These are phyloP conservation scores for Trachops cirrhosus DNA, from an alignment of 2,797 vertebrate species.

Conservation along the genomic window DNA sequence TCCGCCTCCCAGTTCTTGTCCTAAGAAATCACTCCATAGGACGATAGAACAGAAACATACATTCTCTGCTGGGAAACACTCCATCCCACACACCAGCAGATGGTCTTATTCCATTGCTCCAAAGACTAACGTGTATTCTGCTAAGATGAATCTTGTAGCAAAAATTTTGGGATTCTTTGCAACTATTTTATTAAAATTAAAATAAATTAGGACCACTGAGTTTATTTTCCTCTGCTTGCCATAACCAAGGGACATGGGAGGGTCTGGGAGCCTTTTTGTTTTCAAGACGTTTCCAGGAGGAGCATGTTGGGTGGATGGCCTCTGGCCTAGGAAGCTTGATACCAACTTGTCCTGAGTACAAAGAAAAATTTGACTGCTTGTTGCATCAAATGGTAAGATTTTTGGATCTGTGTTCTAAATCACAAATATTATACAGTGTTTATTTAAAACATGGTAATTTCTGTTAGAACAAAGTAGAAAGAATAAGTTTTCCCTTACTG, in stretches of 20 bases:
- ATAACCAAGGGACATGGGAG: neutral
- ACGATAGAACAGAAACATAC: neutral
- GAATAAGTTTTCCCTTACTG: constrained; percentile 10
- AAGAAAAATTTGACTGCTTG: neutral
- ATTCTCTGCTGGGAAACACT: neutral
- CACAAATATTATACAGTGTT: neutral
- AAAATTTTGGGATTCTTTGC: neutral
- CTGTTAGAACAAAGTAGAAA: neutral
- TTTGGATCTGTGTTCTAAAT: constrained; percentile 18
- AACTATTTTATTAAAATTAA: neutral
- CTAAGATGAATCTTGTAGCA: neutral
- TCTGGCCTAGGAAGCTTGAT: neutral
- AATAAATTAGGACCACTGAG: neutral
- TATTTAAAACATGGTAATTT: constrained; percentile 16
- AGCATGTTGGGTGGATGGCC: neutral
- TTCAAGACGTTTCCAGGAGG: neutral
- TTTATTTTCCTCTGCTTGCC: neutral
- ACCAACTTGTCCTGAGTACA: neutral
- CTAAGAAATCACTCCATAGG: neutral
- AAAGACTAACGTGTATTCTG: neutral
- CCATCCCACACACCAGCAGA: neutral
- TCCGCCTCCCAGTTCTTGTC: neutral
- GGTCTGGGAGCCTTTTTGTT: neutral
- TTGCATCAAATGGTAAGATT: neutral
- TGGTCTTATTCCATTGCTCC: neutral